Base-by-base conservation (phyloP, 2,113 vertebrate genomes). In the Caranx ignobilis region DNA sequence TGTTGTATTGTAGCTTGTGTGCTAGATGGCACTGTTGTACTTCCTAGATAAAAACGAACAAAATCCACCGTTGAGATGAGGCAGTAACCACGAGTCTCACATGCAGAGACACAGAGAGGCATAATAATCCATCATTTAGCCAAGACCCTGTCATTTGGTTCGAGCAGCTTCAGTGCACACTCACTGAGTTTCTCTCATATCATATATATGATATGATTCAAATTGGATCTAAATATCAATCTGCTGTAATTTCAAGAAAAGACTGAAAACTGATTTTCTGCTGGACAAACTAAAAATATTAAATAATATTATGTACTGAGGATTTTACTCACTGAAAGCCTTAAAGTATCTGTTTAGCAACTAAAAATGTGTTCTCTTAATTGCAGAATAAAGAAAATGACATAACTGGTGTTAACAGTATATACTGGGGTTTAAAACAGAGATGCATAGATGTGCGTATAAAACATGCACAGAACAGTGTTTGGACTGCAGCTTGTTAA, bases 11-110 rank as follows among this genome's bases (percentile, higher is more conserved):
- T 16, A 2, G 13, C 21, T 48, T 13, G 64, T 72, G 19, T 81
- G 90, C 93, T 94, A 95, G 95, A 92, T 93, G 95, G 95, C 95
- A 93, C 89, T 95, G 87, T 95, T 95, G 93, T 81, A 83, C 92
- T 90, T 83, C 47, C 52, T 31, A 88, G 50, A 73, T 43, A 31
- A 67, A 67, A 74, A 45, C 4, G 19, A 74, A 69, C 11, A 15
- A 72, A 60, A 57, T 11, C 50, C 56, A 9, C 31, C n/a, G 70
- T 3, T 67, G 5, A 66, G 43, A 76, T 48, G 19, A 77, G 72
- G 79, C 75, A 50, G 77, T 39, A 54, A 75, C 74, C 13, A 47
- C 31, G 50, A 78, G 75, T 65, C 69, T 71, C 52, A n/a, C 26
- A 26, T 78, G 19, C 65, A 77, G 55, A 66, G 69, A 88, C 35